Percentiles rank a stretch among this genome's conserved stretches.
Conservation (phyloP, 2,113 vertebrate genomes). For the Vombatus ursinus region DNA sequence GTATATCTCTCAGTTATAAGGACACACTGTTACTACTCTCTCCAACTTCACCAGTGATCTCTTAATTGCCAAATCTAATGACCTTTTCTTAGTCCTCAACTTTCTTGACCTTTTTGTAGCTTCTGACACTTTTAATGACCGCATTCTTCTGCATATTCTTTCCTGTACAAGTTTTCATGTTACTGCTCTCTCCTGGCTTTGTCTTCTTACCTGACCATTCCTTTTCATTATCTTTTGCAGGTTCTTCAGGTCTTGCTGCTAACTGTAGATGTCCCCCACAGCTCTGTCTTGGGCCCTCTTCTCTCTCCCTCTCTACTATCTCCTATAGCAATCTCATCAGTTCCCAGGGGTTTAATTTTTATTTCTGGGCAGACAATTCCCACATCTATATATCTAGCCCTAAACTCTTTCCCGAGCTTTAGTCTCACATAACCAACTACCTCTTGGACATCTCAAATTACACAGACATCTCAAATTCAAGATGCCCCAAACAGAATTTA, state of each 20-base stretch:
- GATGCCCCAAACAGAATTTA: background rate
- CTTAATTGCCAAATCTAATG: background rate
- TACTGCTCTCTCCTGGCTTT: background rate
- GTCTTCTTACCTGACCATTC: background rate
- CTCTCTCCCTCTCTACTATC: background rate
- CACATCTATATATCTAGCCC: background rate
- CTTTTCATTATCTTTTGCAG: background rate
- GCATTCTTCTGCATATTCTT: background rate
- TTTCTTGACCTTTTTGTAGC: background rate
- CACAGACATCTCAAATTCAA: background rate
- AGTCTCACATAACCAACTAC: background rate
- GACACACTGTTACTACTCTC: background rate
- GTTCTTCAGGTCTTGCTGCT: background rate
- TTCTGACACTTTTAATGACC: background rate
- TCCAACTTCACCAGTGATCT: background rate
- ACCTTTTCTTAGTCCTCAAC: background rate
- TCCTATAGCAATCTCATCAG: background rate
- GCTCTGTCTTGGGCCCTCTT: background rate
- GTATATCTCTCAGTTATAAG: background rate
- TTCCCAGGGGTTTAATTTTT: background rate
- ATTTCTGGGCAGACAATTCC: background rate
- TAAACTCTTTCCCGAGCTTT: background rate
- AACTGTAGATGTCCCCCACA: background rate
- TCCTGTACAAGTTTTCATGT: background rate
- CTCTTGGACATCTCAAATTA: background rate